phyloP scores from a whole-genome alignment of 2,888 invertebrate genomes.

The Stenolophus ochropezus region DNA sequence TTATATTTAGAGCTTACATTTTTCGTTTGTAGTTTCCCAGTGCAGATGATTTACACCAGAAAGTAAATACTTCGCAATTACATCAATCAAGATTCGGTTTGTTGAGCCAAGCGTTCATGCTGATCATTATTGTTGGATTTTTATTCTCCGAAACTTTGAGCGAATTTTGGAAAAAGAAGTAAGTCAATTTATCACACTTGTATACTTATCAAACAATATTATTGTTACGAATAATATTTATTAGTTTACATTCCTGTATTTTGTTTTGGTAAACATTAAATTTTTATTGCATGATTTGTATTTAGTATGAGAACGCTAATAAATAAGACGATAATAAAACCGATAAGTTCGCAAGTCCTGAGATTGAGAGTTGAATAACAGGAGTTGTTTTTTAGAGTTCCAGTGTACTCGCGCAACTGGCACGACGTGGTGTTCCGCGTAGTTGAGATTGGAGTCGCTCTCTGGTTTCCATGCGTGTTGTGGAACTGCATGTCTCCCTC shows the following conservation, averaged over 20 bases:
- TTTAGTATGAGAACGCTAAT: no score
- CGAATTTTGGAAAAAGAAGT: constrained; percentile 96
- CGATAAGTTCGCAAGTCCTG: no score
- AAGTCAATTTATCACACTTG: constrained; percentile 68
- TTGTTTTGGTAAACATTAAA: no score
- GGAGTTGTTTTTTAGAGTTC: constrained; percentile 80
- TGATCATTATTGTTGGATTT: constrained; percentile 91
- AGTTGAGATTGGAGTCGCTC: constrained; percentile 92
- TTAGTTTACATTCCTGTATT: neutral
- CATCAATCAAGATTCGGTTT: constrained; percentile 93
- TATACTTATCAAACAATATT: neutral
- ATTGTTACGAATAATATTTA: neutral
- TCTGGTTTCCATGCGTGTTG: constrained; percentile 96
- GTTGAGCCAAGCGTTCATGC: constrained; percentile 92
- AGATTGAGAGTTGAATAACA: no score
- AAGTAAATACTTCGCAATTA: constrained; percentile 88
- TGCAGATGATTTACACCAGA: constrained; percentile 67
- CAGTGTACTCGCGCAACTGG: constrained; percentile 92
- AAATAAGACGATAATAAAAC: neutral
- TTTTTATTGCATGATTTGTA: no score
- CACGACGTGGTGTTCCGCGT: constrained; percentile 93
- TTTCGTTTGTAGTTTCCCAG: constrained; percentile 48
- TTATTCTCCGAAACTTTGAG: constrained; percentile 93
- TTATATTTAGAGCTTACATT: constrained; percentile 12
- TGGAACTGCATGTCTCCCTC: constrained; percentile 98